Conservation (phyloP, 2,113 vertebrate species). For the Morone saxatilis region DNA sequence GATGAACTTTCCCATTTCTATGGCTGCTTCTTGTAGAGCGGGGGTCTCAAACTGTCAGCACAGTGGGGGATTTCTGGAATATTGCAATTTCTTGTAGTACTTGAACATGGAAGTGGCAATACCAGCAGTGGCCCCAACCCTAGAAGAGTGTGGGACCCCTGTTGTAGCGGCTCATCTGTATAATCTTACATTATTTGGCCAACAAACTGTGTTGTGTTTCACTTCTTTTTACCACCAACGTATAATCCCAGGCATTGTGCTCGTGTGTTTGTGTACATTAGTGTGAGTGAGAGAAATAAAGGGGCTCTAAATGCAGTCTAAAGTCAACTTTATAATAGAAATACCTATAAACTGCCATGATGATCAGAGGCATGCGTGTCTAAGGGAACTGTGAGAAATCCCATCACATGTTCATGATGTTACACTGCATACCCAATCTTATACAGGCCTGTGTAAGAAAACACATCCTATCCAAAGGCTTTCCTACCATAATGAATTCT, state of each 20-base stretch:
- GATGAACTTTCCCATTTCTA: conserved; percentile 12
- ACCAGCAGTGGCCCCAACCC: too few relatives aligned
- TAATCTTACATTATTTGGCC: conserved; percentile 12
- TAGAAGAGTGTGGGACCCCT: too few relatives aligned
- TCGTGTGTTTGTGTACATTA: not conserved
- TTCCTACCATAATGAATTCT: not conserved
- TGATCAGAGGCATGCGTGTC: conserved; percentile 21
- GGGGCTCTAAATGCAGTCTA: too few relatives aligned
- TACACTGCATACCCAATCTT: conserved; percentile 53
- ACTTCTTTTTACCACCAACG: conserved; percentile 22
- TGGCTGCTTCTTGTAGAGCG: not conserved
- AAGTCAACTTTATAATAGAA: not conserved
- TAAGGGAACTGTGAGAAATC: conserved; percentile 37
- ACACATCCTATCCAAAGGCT: not conserved
- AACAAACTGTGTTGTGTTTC: conserved; percentile 29
- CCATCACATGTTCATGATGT: conserved; percentile 53
- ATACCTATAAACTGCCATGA: conserved; percentile 17
- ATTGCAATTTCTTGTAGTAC: too few relatives aligned
- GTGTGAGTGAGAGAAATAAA: not conserved
- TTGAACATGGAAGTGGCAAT: too few relatives aligned
- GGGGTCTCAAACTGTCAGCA: too few relatives aligned
- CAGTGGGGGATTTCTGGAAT: too few relatives aligned
- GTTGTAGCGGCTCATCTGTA: not conserved
- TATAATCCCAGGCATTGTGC: not conserved
- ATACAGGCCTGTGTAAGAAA: conserved; percentile 9